A percentile compares a stretch with the other conserved stretches of the same genome.
phyloP scores from a whole-genome alignment of 2,888 invertebrate species.

The Stenodema calcarata region DNA sequence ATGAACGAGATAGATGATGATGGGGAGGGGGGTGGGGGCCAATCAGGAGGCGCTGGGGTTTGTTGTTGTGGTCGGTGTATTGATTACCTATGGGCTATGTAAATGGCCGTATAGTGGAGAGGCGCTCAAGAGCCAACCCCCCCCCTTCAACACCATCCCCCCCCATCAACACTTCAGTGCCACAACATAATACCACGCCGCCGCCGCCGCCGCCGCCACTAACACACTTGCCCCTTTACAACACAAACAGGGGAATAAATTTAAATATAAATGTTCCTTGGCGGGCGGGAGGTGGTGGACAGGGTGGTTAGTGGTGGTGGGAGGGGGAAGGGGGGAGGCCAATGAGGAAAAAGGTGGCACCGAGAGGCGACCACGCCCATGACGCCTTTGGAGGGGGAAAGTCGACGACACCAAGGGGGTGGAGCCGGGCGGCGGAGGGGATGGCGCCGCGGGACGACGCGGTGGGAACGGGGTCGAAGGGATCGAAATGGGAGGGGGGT shows the following conservation, averaged over 20 bases:
- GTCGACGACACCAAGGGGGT: not conserved
- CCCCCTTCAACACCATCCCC: not conserved
- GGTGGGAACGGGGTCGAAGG: conserved; percentile 37
- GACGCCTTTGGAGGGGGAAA: not conserved
- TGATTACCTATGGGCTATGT: conserved; percentile 46
- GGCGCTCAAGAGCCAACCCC: not conserved
- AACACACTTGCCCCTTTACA: conserved; percentile 12
- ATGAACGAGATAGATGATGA: not conserved
- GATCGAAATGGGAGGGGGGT: conserved; percentile 33
- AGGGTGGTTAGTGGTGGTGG: not conserved
- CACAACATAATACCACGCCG: not conserved
- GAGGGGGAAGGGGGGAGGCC: conserved; percentile 34
- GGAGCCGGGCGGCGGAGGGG: conserved; percentile 54
- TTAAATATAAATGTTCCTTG: conserved; percentile 48
- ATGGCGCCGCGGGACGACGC: conserved; percentile 50
- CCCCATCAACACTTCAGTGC: too few relatives aligned
- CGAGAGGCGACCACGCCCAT: conserved; percentile 23
- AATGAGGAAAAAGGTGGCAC: conserved; percentile 48
- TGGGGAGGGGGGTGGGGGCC: not conserved
- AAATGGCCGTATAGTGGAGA: conserved; percentile 46
- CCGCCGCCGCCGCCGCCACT: too few relatives aligned
- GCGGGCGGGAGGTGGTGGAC: not conserved
- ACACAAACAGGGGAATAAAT: conserved; percentile 49
- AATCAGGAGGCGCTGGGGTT: conserved; percentile 35
- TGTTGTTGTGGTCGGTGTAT: conserved; percentile 45